Conservation (phyloP, 2,113 vertebrate species). For the Saimiri boliviensis region DNA sequence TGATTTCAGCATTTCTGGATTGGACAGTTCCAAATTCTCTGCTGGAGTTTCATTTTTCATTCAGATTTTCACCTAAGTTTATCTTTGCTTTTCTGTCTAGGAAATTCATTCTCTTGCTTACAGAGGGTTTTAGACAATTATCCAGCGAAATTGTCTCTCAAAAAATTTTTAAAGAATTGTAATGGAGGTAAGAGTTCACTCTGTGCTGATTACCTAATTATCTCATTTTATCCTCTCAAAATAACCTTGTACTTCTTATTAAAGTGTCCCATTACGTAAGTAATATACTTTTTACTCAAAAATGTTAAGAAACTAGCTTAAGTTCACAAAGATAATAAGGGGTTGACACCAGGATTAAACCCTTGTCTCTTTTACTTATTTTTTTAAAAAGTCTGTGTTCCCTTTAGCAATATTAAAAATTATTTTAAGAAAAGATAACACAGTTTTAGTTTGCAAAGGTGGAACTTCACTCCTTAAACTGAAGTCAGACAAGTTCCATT, state of each 20-base stretch:
- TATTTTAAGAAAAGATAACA: not conserved
- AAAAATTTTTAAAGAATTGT: not conserved
- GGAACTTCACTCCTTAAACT: not conserved
- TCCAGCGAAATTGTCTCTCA: not conserved
- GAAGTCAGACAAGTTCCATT: not conserved
- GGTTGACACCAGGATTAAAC: not conserved
- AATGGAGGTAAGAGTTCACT: not conserved
- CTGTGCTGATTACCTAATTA: slow-evolving; percentile 23
- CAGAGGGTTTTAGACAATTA: not conserved
- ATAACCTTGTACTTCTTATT: slow-evolving; percentile 1
- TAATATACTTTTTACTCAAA: not conserved
- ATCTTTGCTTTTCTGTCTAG: not conserved
- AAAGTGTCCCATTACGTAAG: not conserved
- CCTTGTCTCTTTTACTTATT: not conserved
- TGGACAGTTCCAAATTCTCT: not conserved
- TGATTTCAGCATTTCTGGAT: not conserved
- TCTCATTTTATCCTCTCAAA: slow-evolving; percentile 44
- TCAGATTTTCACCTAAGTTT: not conserved
- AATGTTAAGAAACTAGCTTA: not conserved
- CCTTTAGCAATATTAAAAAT: not conserved
- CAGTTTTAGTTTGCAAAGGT: slow-evolving; percentile 30
- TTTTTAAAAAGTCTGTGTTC: not conserved
- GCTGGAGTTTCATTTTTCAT: not conserved
- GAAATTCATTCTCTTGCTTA: not conserved
- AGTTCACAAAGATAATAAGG: not conserved